phyloP scores from a whole-genome alignment of 2,113 vertebrate species.

The Dicerorhinus sumatrensis region DNA sequence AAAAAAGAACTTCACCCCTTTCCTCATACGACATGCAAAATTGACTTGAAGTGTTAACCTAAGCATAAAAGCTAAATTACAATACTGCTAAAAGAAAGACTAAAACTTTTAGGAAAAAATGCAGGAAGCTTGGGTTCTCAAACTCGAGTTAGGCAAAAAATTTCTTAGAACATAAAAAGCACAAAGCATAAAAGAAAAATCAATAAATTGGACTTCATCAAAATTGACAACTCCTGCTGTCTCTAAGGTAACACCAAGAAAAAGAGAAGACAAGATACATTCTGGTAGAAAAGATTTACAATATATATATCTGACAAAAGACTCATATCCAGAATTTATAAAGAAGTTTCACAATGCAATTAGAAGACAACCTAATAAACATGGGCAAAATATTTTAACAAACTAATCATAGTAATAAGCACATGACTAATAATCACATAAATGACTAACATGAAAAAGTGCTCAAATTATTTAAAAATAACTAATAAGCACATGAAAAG shows the following conservation, averaged over 20 bases:
- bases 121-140: neutral
- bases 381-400: neutral
- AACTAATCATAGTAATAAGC: neutral
- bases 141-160: neutral
- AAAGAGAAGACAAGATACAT: neutral
- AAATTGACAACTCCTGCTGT: neutral
- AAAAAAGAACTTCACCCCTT: neutral
- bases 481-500: neutral
- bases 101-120: neutral
- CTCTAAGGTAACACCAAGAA: neutral
- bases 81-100: neutral
- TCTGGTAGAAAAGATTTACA: neutral
- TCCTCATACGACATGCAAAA: neutral
- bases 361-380: neutral
- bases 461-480: neutral
- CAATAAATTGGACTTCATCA: neutral
- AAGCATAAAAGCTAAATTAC: neutral
- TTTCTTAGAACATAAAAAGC: neutral
- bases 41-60: neutral
- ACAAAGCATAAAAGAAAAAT: neutral
- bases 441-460: neutral
- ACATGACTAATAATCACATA: neutral
- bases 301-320: neutral
- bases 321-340: neutral
- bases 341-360: neutral